Base-by-base conservation (phyloP, 2,113 vertebrate genomes). In the Cromileptes altivelis region DNA sequence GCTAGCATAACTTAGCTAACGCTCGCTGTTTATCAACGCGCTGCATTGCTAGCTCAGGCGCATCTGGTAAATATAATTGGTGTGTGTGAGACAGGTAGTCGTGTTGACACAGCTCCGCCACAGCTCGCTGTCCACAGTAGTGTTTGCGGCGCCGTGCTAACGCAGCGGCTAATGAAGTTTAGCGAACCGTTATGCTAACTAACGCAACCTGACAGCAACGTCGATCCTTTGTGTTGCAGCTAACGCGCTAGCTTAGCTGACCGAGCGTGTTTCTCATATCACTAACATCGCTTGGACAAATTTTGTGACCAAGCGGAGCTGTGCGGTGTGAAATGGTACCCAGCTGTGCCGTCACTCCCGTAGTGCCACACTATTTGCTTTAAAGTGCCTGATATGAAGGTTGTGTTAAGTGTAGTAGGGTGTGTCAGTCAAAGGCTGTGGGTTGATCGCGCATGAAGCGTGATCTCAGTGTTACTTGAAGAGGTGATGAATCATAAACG, bases 161-260 rank as follows among this genome's bases (percentile, higher is more conserved):
- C 33, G 23, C 18, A 17, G 57, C 21, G 74, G 78, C 63, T 73
- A 49, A 15, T 40, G 60, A 45, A 65, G 78, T 53, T 81, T 55
- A 84, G 76, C 72, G 57, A 17, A 70, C 27, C 37, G 71, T 6
- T 19, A 60, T 58, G 80, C 83, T 86, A 88, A 62, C 78, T 53
- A 27, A 27, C 4, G 18, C 37, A 25, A 25, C 53, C n/a, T 25
- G 49, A 52, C 60, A 67, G 47, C 64, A 64, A 9, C 56, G 73
- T 40, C 69, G 62, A 1, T 70, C 78, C 75, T 89, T 92, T 90
- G 85, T 90, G 80, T 79, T 53, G 57, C 17, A 27, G 81, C 68
- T 80, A 65, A 21, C 75, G 27, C 69, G 77, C 74, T 72, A 71
- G 73, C 78, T 63, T 49, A 27, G 70, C 60, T 64, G 3, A 9